A percentile compares a stretch with the other conserved stretches of the same genome.
phyloP scores from a whole-genome alignment of 2,888 invertebrate genomes.

The Plebejus anna region DNA sequence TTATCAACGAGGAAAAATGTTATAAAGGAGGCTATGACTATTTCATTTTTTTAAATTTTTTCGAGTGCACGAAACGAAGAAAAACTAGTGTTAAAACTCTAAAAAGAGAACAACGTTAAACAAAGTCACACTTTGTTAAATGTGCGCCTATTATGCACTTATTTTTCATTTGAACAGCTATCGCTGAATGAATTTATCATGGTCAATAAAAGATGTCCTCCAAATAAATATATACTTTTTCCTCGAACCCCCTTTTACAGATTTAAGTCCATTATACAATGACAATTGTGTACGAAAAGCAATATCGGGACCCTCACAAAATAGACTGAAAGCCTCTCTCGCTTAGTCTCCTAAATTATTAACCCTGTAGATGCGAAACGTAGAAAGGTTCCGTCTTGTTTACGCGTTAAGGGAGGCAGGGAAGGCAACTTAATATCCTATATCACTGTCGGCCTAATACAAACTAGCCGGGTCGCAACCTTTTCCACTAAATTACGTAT shows the following conservation, averaged over 20 bases:
- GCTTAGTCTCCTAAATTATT: constrained; percentile 76
- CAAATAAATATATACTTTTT: constrained; percentile 21
- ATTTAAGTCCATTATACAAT: constrained; percentile 38
- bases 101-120: not conserved
- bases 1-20: not conserved
- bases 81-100: not conserved
- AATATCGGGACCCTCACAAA: constrained; percentile 59
- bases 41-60: no score
- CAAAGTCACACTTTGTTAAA: not conserved
- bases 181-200: constrained; percentile 1
- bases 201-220: not conserved
- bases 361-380: constrained; percentile 73
- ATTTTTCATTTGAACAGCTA: not conserved
- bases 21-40: no score
- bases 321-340: constrained; percentile 61
- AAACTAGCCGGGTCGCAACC: constrained; percentile 77
- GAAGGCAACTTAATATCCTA: constrained; percentile 77
- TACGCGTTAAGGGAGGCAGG: constrained; percentile 75
- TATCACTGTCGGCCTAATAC: constrained; percentile 77
- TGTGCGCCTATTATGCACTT: not conserved
- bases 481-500: constrained; percentile 79
- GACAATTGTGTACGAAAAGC: constrained; percentile 60
- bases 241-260: constrained; percentile 25
- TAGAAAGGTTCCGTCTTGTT: constrained; percentile 77
- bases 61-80: not conserved